A percentile compares a stretch with the other conserved stretches of the same genome.
These are phyloP conservation scores for Trididemnum clinides DNA, from an alignment of 23 tunicate genomes.

Conservation along the genomic window DNA sequence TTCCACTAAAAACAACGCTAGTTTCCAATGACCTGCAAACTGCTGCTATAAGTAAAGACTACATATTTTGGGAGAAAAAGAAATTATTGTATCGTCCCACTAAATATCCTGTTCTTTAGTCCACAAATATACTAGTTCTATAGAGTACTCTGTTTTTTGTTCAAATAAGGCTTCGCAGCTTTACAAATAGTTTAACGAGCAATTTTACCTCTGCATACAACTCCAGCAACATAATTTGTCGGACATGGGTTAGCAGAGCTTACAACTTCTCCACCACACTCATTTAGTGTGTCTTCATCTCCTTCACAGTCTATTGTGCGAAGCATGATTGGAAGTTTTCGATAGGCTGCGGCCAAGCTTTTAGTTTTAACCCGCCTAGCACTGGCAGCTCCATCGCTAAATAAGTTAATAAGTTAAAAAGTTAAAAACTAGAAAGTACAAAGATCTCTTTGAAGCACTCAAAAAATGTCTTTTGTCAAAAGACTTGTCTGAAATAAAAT, in stretches of 20 bases:
- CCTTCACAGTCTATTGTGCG: conserved; percentile 44
- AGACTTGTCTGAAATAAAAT: too few species aligned
- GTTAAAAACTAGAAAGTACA: too few species aligned
- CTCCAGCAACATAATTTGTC: conserved; percentile 46
- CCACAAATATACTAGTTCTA: too few species aligned
- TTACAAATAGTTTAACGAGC: background rate
- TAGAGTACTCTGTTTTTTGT: too few species aligned
- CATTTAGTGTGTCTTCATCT: conserved; percentile 38
- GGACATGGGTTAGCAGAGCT: conserved; percentile 17
- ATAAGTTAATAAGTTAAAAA: too few species aligned
- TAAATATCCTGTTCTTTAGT: too few species aligned
- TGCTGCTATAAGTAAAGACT: too few species aligned
- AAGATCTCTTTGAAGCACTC: background rate
- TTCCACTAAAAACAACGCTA: too few species aligned
- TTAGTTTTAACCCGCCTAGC: conserved; percentile 15
- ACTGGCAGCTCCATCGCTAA: conserved; percentile 30
- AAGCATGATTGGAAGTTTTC: conserved; percentile 18
- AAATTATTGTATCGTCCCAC: too few species aligned
- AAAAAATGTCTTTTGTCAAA: background rate
- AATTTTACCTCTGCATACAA: conserved; percentile 57
- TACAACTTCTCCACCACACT: conserved; percentile 50
- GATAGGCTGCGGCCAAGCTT: conserved; percentile 5
- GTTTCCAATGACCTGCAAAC: too few species aligned
- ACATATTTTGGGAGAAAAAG: too few species aligned
- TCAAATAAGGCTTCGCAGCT: too few species aligned